Base-by-base conservation (phyloP, 2,888 invertebrate species). In the Boloria selene region DNA sequence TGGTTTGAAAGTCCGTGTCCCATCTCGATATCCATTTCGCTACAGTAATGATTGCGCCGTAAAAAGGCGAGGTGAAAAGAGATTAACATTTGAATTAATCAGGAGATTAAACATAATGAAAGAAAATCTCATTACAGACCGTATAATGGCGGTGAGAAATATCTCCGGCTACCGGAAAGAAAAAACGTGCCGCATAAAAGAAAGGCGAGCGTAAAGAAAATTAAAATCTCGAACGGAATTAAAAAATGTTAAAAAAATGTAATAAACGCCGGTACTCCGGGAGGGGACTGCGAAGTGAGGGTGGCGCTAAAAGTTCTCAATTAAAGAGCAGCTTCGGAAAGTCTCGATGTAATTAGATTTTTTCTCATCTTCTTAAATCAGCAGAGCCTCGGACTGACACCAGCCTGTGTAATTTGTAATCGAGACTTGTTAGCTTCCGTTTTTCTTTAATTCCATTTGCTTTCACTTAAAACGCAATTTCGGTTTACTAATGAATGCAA, bases 41-140 rank as follows among this genome's bases (percentile, higher is more conserved):
- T 72, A 84, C 87, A 85, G 84, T 82, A 85, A 77, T 83, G 82
- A 79, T 80, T 75, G 77, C 76, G 77, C 84, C 81, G 81, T 90
- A 88, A 89, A 89, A 89, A 85, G 10, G 83, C 86, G 77, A 83
- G 82, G 86, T 85, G 86, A 86, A 90, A 89, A 87, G 80, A 87
- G 90, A 91, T 91, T 90, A 90, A 90, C 91, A 90, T 92, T 91
- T 89, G 90, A 92, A 92, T 92, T 92, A 92, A 92, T 91, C 92
- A 92, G 90, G 79, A 92, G 92, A 92, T 92, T 92, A 91, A 91
- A 88, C 92, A 91, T 91, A 92, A 92, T 92, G 91, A 91, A 92
- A 90, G 90, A 89, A 92, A 92, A 92, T 92, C 92, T 92, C 92
- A 91, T 92, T 92, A 92, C 86, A 81, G 79, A 77, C 82, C 80